Percentiles rank a stretch among this genome's conserved stretches.
Conservation (phyloP, 1,140 invertebrate genomes). For the Drosophila aff. region DNA sequence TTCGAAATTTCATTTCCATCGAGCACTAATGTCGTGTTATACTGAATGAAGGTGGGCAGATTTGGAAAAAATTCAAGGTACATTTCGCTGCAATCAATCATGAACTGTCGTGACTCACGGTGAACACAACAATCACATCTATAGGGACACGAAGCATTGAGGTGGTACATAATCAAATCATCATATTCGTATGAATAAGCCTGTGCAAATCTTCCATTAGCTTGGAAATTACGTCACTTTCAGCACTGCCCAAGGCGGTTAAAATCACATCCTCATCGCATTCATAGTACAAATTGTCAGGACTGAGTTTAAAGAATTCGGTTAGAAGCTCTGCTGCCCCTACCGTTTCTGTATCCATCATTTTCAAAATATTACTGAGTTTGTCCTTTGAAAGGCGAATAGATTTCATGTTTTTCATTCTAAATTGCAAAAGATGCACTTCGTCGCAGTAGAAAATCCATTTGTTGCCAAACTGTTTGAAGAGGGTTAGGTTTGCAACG, state of each 20-base stretch:
- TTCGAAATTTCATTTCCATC: neutral
- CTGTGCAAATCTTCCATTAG: neutral
- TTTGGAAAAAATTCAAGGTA: slow-evolving; percentile 1
- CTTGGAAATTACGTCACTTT: too few species aligned
- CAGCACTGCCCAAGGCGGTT: rapidly evolving
- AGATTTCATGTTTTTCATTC: neutral
- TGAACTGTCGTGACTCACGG: neutral
- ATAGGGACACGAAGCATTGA: neutral
- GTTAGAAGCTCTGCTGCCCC: neutral
- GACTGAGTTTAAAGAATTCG: neutral
- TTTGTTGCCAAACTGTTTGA: slow-evolving; percentile 7
- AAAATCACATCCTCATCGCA: slow-evolving; percentile 1
- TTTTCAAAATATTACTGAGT: neutral
- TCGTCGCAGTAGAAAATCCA: slow-evolving; percentile 17
- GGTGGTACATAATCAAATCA: neutral
- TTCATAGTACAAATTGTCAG: neutral
- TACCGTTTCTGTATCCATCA: neutral
- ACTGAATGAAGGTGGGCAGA: neutral
- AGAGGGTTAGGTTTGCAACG: neutral
- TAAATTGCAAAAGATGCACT: neutral
- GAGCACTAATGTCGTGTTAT: neutral
- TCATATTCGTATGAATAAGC: neutral
- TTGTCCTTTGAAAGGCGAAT: neutral
- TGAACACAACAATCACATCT: slow-evolving; percentile 13
- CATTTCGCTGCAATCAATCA: neutral